Conservation (phyloP, 2,888 invertebrate genomes). For the Andrena haemorrhoa region DNA sequence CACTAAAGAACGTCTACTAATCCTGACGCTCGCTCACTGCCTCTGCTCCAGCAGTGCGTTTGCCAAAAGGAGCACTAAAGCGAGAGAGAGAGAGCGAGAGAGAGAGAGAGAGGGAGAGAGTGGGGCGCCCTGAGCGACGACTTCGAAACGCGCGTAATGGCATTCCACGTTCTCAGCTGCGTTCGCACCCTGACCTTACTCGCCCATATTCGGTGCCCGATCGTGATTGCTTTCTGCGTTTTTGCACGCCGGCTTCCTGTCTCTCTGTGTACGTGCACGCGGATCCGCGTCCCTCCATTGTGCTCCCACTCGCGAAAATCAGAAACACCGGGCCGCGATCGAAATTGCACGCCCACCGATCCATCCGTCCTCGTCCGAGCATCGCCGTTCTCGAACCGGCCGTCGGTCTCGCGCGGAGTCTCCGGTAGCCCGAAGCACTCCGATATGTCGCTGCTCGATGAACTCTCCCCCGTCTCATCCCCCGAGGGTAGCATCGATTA, state of each 20-base stretch:
- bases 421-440: too few relatives aligned
- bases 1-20: too few relatives aligned
- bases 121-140: slow-evolving; percentile 43
- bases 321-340: neutral
- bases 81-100: slow-evolving; percentile 1
- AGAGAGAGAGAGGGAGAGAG: slow-evolving; percentile 34
- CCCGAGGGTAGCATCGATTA: neutral
- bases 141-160: slow-evolving; percentile 79
- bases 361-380: neutral
- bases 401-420: too few relatives aligned
- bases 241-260: slow-evolving; percentile 71
- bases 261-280: slow-evolving; percentile 61
- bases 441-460: too few relatives aligned
- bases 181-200: slow-evolving; percentile 82
- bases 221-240: slow-evolving; percentile 81
- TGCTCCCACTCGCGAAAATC: slow-evolving; percentile 28
- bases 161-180: slow-evolving; percentile 80
- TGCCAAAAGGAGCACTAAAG: neutral
- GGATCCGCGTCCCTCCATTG: slow-evolving; percentile 48
- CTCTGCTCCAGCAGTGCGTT: slow-evolving; percentile 12
- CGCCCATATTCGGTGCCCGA: slow-evolving; percentile 79
- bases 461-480: neutral
- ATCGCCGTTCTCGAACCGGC: neutral
- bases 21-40: neutral
- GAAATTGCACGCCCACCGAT: neutral